A percentile compares a stretch with the other conserved stretches of the same genome.
Evolutionary conservation across 1,140 invertebrate genomes (phyloP).

Genomic region (Bemisia tabaci): DNA sequence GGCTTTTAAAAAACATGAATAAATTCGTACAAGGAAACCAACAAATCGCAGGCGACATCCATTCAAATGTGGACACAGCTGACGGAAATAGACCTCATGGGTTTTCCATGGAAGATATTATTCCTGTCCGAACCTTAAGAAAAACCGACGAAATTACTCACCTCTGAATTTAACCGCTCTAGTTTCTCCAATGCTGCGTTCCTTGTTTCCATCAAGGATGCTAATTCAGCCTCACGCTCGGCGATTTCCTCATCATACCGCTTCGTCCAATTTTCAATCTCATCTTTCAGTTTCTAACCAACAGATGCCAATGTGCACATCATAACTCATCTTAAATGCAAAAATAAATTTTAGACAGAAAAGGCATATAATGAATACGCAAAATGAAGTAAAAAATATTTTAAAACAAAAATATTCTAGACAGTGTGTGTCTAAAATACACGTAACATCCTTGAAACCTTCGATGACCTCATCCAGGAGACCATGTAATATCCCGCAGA

Average conservation of each 20-base stretch:
- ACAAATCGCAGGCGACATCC: neutral
- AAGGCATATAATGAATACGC: neutral
- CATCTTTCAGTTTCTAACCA: slow-evolving; percentile 14
- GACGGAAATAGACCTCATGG: no score
- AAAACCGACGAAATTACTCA: slow-evolving; percentile 5
- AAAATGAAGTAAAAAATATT: neutral
- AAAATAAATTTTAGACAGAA: neutral
- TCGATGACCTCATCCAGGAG: no score
- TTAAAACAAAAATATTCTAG: neutral
- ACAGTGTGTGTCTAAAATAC: no score
- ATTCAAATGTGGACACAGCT: no score
- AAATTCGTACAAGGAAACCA: neutral
- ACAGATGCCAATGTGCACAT: slow-evolving; percentile 33
- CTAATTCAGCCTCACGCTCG: slow-evolving; percentile 4
- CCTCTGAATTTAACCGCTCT: slow-evolving; percentile 7
- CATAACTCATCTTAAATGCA: no score
- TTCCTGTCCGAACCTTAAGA: neutral
- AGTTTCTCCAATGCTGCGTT: slow-evolving; percentile 6
- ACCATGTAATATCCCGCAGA: no score
- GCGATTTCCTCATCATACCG: slow-evolving; percentile 9
- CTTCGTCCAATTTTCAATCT: slow-evolving; percentile 11
- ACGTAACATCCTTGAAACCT: no score
- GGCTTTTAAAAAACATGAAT: neutral
- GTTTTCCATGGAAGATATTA: neutral
- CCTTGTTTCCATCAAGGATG: neutral